A percentile compares a stretch with the other conserved stretches of the same genome.
phyloP scores from a whole-genome alignment of 2,797 vertebrate species.

The Lacerta viridis region DNA sequence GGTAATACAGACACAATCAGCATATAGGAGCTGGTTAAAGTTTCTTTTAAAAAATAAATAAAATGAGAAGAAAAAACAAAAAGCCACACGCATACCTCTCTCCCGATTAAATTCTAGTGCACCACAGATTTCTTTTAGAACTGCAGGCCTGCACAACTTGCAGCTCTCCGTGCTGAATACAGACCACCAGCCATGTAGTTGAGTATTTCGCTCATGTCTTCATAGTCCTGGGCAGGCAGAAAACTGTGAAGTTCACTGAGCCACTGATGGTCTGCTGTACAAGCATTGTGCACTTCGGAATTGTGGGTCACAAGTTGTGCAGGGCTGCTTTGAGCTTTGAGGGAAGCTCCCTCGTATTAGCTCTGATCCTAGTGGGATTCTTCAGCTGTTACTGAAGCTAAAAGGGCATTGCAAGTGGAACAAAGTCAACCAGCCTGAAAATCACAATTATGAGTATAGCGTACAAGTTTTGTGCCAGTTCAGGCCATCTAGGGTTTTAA shows the following conservation, averaged over 20 bases:
- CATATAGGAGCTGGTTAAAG: conserved; percentile 37
- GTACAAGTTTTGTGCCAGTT: neutral
- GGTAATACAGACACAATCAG: conserved; percentile 55
- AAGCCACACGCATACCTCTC: neutral
- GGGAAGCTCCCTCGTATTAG: neutral
- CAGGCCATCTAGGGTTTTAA: neutral
- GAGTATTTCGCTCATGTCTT: neutral
- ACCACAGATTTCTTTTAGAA: conserved; percentile 38
- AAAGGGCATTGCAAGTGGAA: neutral
- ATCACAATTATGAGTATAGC: neutral
- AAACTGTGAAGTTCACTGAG: neutral
- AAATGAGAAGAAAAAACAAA: conserved; percentile 45
- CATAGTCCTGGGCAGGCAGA: neutral
- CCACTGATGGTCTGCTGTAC: neutral
- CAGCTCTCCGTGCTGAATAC: neutral
- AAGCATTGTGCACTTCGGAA: neutral
- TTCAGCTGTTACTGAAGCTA: neutral
- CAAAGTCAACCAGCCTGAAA: neutral
- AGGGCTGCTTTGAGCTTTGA: neutral
- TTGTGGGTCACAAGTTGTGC: neutral
- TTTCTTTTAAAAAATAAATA: conserved; percentile 39
- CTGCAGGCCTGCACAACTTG: neutral
- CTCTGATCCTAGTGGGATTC: neutral
- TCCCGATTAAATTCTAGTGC: neutral
- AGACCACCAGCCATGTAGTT: neutral